These are phyloP conservation scores for Hemaris fuciformis DNA, from an alignment of 2,888 invertebrate species.

Conservation along the genomic window DNA sequence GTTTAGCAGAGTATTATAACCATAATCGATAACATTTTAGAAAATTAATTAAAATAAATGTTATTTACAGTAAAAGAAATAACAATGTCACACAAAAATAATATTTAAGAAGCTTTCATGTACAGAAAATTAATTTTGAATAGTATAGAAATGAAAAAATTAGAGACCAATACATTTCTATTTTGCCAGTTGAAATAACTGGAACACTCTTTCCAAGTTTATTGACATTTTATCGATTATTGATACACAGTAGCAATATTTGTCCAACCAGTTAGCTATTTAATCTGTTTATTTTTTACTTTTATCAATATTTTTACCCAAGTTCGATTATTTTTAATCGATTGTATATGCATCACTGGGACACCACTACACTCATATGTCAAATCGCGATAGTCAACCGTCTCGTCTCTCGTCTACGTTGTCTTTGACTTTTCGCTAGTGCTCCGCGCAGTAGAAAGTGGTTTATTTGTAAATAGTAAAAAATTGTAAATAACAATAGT, in stretches of 20 bases:
- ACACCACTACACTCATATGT: conserved; percentile 6
- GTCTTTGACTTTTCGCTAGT: conserved; percentile 35
- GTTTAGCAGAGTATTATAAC: background rate
- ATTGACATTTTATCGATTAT: too few species aligned
- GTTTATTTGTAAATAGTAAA: conserved; percentile 74
- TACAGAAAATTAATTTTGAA: too few species aligned
- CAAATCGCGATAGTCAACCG: background rate
- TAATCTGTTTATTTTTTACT: background rate
- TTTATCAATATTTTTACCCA: background rate
- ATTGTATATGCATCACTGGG: background rate
- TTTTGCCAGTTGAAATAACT: too few species aligned
- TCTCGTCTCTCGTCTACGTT: conserved; percentile 9
- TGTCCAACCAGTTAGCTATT: too few species aligned
- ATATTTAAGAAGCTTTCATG: too few species aligned
- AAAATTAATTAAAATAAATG: background rate
- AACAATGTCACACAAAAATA: too few species aligned
- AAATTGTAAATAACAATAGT: conserved; percentile 55
- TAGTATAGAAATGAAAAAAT: too few species aligned
- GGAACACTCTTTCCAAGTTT: too few species aligned
- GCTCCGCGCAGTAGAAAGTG: conserved; percentile 58
- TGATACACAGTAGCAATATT: too few species aligned
- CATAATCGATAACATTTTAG: background rate
- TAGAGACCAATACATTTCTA: too few species aligned
- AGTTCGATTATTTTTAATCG: background rate
- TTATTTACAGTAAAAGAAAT: background rate